A percentile compares a stretch with the other conserved stretches of the same genome.
Evolutionary conservation across 1,140 invertebrate genomes (phyloP).

Genomic region (Plectrocnemia conspersa): DNA sequence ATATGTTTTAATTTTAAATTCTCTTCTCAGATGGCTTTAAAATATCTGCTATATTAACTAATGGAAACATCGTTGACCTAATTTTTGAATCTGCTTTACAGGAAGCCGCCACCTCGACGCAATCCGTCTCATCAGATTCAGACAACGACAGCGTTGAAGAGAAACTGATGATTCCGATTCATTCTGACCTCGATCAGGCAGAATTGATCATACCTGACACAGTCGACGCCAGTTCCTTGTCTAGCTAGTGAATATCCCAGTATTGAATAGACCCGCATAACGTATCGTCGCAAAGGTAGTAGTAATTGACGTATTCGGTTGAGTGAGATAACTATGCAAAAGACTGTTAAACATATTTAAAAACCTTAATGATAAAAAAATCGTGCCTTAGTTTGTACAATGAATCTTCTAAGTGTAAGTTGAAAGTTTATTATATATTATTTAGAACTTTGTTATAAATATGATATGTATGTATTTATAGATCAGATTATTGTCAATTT

Average conservation of each 20-base stretch:
- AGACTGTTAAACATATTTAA: not conserved
- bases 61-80: too few relatives aligned
- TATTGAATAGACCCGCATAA: not conserved
- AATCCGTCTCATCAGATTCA: slow-evolving; percentile 48
- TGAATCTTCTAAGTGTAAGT: not conserved
- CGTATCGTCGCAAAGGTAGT: not conserved
- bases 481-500: too few relatives aligned
- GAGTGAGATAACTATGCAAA: slow-evolving; percentile 1
- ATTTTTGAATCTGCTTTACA: slow-evolving; percentile 35
- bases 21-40: too few relatives aligned
- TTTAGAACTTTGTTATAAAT: too few relatives aligned
- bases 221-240: slow-evolving; percentile 20
- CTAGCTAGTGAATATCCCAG: slow-evolving; percentile 20
- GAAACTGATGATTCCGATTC: slow-evolving; percentile 50
- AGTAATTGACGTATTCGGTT: not conserved
- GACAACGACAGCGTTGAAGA: slow-evolving; percentile 50
- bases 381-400: slow-evolving; percentile 20
- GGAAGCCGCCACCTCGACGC: slow-evolving; percentile 47
- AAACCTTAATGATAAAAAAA: slow-evolving; percentile 8
- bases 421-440: too few relatives aligned
- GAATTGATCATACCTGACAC: slow-evolving; percentile 35
- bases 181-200: slow-evolving; percentile 39
- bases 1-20: too few relatives aligned
- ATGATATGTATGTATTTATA: too few relatives aligned
- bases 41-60: too few relatives aligned